Evolutionary conservation across 2,797 vertebrate species (phyloP), one percentile per base, ranked within the genome.

Genomic region (Sebastes oblongus): DNA sequence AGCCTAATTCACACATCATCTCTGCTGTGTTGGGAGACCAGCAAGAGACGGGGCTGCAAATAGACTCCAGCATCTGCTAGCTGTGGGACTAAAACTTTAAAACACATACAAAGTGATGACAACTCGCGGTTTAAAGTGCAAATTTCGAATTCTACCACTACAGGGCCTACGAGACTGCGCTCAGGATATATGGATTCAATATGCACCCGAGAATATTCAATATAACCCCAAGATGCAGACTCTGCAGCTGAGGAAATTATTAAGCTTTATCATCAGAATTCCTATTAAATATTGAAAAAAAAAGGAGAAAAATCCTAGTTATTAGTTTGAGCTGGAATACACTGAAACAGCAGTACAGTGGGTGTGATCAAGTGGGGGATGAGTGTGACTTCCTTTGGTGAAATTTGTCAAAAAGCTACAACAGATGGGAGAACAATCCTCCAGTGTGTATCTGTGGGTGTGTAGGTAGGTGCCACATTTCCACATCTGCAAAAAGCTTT

Each of bases 141-240:
- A 91, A 91, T 65, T 60, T 80, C 18, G 70, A 77, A 91, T 82
- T 84, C 72, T 54, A 72, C 86, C 77, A 56, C 73, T 86, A 39
- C 50, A 77, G 32, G 81, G 52, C 70, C 62, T 64, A 34, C 0
- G 46, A 82, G 81, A 42, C 61, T 36, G 54, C 0, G 1, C 50
- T 72, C 22, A 59, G 62, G 64, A 90, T 88, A 84, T 82, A 88
- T 86, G 71, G 79, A 78, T 86, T 83, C 75, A 89, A 90, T 88
- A 86, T 77, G 77, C 84, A 83, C 24, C 52, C 0, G 8, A 22
- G 60, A 90, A 88, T 76, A 79, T 88, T 79, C 20, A 78, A 70
- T 75, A 72, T 56, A 76, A 84, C 6, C n/a, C 9, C 11, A 25
- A 82, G 62, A 71, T 82, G 76, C 74, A 83, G 64, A 65, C 30